Conservation (phyloP, 92 coral and sea anemone species). For the Montipora capitata region DNA sequence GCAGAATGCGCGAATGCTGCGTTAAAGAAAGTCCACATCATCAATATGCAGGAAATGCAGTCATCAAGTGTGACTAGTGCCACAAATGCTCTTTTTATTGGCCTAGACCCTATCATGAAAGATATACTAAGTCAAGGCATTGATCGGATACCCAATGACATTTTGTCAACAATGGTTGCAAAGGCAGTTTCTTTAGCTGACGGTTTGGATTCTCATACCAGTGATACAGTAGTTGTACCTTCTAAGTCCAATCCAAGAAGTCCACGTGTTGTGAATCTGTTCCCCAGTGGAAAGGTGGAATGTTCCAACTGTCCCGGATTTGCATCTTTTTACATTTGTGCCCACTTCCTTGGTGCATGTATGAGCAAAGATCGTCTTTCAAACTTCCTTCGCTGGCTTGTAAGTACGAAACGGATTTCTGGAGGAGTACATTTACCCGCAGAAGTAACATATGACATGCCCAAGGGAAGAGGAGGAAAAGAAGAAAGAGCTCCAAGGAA, state of each 20-base stretch:
- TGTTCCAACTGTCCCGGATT: slow-evolving; percentile 59
- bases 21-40: slow-evolving; percentile 40
- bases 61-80: slow-evolving; percentile 20
- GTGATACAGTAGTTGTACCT: slow-evolving; percentile 53
- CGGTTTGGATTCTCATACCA: background rate
- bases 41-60: slow-evolving; percentile 16
- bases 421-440: slow-evolving; percentile 50
- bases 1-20: slow-evolving; percentile 57
- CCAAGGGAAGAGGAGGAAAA: slow-evolving; percentile 56
- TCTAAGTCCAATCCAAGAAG: slow-evolving; percentile 62
- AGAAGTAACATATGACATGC: slow-evolving; percentile 53
- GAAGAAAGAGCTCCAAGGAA: slow-evolving; percentile 7
- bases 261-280: slow-evolving; percentile 53
- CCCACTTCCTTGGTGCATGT: slow-evolving; percentile 65
- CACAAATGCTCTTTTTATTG: slow-evolving; percentile 35
- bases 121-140: slow-evolving; percentile 4
- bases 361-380: slow-evolving; percentile 10
- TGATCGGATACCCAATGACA: slow-evolving; percentile 62
- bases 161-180: slow-evolving; percentile 27
- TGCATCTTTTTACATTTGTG: slow-evolving; percentile 48
- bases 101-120: slow-evolving; percentile 41
- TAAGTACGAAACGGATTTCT: slow-evolving; percentile 45
- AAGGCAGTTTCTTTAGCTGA: slow-evolving; percentile 22
- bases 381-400: slow-evolving; percentile 57
- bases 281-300: slow-evolving; percentile 55